Base-by-base conservation (phyloP, 2,888 invertebrate species). In the Stenoptilia bipunctidactyla region DNA sequence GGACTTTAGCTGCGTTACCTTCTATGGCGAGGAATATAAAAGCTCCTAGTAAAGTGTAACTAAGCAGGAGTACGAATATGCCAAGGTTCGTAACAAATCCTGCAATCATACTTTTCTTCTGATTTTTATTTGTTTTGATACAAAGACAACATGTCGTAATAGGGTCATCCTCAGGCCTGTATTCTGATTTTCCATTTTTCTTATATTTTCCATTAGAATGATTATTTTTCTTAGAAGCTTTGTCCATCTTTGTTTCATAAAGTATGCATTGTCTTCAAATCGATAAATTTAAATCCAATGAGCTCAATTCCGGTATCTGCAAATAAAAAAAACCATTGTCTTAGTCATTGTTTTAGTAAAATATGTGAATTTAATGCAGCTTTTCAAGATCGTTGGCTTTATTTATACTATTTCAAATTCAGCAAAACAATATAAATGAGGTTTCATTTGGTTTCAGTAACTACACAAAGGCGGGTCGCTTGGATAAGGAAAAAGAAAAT, bases 21-120 rank as follows among this genome's bases (percentile, higher is more conserved):
- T 94, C 94, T 50, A 94, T 92, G 36, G 93, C 91, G 45, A 94
- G 83, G 66, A 94, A 94, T 67, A 94, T 91, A 63, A 94, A 91
- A 45, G 92, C 92, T 42, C 91, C 91, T 47, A 87, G 54, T 40
- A 85, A 59, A 1, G 94, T 93, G 64, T 94, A 94, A 13, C 90
- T 92, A 44, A 94, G 86, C 1, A 94, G 87, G 15, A 94, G 79
- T 39, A 90, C 86, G 64, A 94, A 94, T 52, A 94, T 93, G 37
- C 93, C 92, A 45, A 93, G 75, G 72, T 94, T 94, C 37, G 93
- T 92, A 45, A 92, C 82, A 51, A 92, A 87, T 9, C 92, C 91
- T 15, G 92, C 89, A 13, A 84, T 64, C 1, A 85, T 57, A 43
- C 72, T 75, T 46, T 84, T 84, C 55, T 84, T 82, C 47, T 82